Conservation (phyloP, 2,113 vertebrate species). For the Calidris pugnax region DNA sequence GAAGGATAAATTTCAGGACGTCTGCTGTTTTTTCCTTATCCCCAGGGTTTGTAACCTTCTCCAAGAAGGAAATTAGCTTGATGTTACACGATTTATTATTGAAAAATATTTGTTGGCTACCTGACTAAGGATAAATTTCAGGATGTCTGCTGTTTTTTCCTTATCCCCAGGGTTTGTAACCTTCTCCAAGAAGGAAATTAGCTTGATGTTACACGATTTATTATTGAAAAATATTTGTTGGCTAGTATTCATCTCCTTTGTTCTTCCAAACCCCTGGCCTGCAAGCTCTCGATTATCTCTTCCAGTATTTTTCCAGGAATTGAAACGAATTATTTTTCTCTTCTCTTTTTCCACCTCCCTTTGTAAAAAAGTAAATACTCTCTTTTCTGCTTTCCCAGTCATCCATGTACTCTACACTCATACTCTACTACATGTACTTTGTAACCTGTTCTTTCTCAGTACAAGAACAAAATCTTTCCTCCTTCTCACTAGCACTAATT, state of each 20-base stretch:
- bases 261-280: slow-evolving; percentile 16
- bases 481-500: slow-evolving; percentile 5
- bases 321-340: not conserved
- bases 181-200: slow-evolving; percentile 36
- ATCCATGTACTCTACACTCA: not conserved
- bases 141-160: slow-evolving; percentile 9
- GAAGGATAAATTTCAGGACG: slow-evolving; percentile 12
- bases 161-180: slow-evolving; percentile 19
- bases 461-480: slow-evolving; percentile 25
- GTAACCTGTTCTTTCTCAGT: slow-evolving; percentile 5
- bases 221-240: slow-evolving; percentile 28
- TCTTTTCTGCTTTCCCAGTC: slow-evolving; percentile 18
- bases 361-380: not conserved
- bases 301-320: slow-evolving; percentile 39
- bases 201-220: slow-evolving; percentile 33
- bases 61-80: slow-evolving; percentile 29
- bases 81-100: slow-evolving; percentile 29
- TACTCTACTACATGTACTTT: not conserved
- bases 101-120: slow-evolving; percentile 33
- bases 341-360: not conserved
- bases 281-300: slow-evolving; percentile 16
- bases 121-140: slow-evolving; percentile 29
- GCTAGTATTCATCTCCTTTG: slow-evolving; percentile 32
- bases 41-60: slow-evolving; percentile 21
- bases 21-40: slow-evolving; percentile 36